Percentiles rank a stretch among this genome's conserved stretches.
Evolutionary conservation across 1,140 invertebrate genomes (phyloP).

Genomic region (Drosophila lini): DNA sequence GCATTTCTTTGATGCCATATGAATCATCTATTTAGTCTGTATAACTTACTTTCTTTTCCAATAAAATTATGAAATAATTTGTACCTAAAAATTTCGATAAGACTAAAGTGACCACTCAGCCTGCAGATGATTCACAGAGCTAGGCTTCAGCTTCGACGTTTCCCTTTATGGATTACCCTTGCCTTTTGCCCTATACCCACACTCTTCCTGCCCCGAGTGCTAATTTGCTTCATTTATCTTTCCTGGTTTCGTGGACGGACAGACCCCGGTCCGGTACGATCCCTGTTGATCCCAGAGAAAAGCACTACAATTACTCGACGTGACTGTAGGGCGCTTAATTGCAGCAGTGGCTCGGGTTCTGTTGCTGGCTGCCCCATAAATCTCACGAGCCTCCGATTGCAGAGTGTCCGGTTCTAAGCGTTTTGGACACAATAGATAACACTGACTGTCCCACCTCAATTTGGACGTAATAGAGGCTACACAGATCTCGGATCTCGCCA

Average conservation of each 20-base stretch:
- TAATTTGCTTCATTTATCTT: conserved; percentile 75
- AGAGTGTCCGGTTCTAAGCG: conserved; percentile 57
- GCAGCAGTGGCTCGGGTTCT: conserved; percentile 37
- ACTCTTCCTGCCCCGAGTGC: conserved; percentile 27
- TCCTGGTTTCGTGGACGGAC: conserved; percentile 28
- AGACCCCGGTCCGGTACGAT: neutral
- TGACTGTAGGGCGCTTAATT: conserved; percentile 56
- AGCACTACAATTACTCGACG: conserved; percentile 47
- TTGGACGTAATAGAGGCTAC: conserved; percentile 20
- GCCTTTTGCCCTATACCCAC: conserved; percentile 1
- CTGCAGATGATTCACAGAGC: neutral
- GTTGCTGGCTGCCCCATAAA: conserved; percentile 53
- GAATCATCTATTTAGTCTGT: neutral
- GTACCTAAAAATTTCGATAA: neutral
- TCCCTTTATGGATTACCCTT: neutral
- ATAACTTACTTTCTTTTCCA: neutral
- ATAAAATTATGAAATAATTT: neutral
- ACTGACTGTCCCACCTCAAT: conserved; percentile 12
- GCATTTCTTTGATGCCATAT: neutral
- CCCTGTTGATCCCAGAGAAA: conserved; percentile 1
- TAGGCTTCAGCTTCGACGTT: neutral
- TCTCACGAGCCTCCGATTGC: conserved; percentile 76
- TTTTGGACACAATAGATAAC: conserved; percentile 42
- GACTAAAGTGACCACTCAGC: neutral
- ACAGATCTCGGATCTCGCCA: conserved; percentile 29